Conservation (phyloP, 2,888 invertebrate genomes). For the Pocota personata region DNA sequence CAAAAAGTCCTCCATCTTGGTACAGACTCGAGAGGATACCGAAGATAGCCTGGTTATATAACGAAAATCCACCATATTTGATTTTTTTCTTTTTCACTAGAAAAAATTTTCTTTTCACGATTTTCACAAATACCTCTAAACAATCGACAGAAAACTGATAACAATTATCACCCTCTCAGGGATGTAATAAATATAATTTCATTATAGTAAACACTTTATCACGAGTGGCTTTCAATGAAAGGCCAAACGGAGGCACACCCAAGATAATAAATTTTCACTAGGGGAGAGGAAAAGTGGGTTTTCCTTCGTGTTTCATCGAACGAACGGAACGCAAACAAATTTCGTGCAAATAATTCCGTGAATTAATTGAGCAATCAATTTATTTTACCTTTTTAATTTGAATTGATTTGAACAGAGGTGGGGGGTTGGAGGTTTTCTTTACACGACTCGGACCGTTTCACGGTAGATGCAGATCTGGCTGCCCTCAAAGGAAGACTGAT, state of each 20-base stretch:
- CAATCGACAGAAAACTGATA: slow-evolving; percentile 47
- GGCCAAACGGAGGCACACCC: slow-evolving; percentile 58
- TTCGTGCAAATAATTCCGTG: slow-evolving; percentile 10
- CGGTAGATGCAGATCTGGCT: slow-evolving; percentile 52
- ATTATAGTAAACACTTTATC: slow-evolving; percentile 49
- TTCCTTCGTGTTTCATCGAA: slow-evolving; percentile 9
- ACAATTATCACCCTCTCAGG: slow-evolving; percentile 58
- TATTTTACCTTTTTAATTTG: slow-evolving; percentile 61
- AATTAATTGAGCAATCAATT: slow-evolving; percentile 49
- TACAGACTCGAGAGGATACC: slow-evolving; percentile 58
- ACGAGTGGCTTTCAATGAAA: slow-evolving; percentile 22
- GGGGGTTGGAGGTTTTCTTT: slow-evolving; percentile 7
- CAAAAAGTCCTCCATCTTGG: slow-evolving; percentile 70
- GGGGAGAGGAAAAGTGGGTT: slow-evolving; percentile 5
- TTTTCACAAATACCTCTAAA: slow-evolving; percentile 40
- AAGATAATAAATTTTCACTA: slow-evolving; percentile 62
- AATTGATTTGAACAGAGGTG: slow-evolving; percentile 1
- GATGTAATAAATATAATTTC: slow-evolving; percentile 51
- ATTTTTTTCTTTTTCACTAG: slow-evolving; percentile 36
- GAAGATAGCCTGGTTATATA: slow-evolving; percentile 66
- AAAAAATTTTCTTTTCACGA: slow-evolving; percentile 25
- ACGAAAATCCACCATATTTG: slow-evolving; percentile 66
- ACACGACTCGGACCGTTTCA: slow-evolving; percentile 10
- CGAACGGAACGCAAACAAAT: slow-evolving; percentile 39
- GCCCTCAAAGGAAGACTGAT: slow-evolving; percentile 66